These are phyloP conservation scores for Anisognathus igniventris DNA, from an alignment of 2,797 vertebrate species.

Conservation along the genomic window DNA sequence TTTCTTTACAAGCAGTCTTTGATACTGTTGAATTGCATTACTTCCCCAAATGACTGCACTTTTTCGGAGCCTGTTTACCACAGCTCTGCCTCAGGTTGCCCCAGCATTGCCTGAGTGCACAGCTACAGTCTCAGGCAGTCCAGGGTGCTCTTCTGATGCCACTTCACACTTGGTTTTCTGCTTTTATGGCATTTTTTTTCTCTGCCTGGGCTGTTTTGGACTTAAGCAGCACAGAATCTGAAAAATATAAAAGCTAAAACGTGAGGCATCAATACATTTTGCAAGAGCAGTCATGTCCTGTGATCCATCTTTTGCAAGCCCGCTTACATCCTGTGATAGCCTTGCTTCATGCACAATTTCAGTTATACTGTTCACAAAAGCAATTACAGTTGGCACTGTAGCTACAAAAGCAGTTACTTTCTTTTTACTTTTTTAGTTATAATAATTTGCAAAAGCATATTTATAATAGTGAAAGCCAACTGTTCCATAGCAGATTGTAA, in stretches of 20 bases:
- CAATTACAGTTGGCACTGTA: not conserved
- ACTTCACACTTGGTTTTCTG: not conserved
- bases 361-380: not conserved
- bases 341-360: not conserved
- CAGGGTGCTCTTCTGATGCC: not conserved
- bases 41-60: not conserved
- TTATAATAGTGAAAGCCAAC: not conserved
- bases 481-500: not conserved
- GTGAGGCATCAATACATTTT: not conserved
- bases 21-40: not conserved
- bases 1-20: not conserved
- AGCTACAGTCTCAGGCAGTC: not conserved
- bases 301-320: not conserved
- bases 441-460: not conserved
- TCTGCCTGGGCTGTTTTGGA: not conserved
- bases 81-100: not conserved
- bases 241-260: not conserved
- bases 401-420: not conserved
- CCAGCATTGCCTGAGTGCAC: not conserved
- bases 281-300: not conserved
- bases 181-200: not conserved
- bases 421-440: too few relatives aligned
- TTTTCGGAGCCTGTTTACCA: rapidly evolving
- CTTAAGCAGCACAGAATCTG: not conserved
- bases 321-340: not conserved